Base-by-base conservation (phyloP, 2,113 vertebrate species). In the Setophaga petechia region DNA sequence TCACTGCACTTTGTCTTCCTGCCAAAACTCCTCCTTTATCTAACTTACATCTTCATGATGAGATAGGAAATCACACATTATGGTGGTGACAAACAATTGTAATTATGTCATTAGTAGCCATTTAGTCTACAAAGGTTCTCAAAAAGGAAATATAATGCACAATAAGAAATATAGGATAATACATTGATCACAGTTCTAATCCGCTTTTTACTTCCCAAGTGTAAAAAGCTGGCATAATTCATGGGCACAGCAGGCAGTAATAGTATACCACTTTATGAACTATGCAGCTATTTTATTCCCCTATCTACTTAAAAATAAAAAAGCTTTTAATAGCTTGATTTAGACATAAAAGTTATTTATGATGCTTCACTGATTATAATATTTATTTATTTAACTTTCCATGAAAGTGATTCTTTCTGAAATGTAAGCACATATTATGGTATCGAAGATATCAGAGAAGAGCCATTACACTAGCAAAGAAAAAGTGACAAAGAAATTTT, bases 11-110 rank as follows among this genome's bases (percentile, higher is more conserved):
- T 98, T 98, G 98, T 98, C 98, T 98, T 98, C 96, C 98, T 98
- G 99, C 98, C 98, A 98, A 98, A 98, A 98, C 97, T 97, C 98
- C 98, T 98, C 98, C 98, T 99, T 98, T 98, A 98, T 99, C 98
- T 98, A 98, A 98, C 98, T 98, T 98, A 98, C 98, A 98, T 99
- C 98, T 98, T 98, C 98, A 98, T 98, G 98, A 98, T 98, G 98
- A 98, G 98, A 99, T 98, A 98, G 98, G 98, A 99, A 99, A 98
- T 98, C 98, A 97, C 97, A 97, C 98, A 98, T 98, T 98, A 99
- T 94, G 96, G 97, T 98, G 97, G 98, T 98, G 98, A 99, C 98
- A 99, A 99, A 99, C 98, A 99, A 99, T 98, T 98, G 98, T 98
- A 99, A 98, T 98, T 98, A 98, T 98, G 98, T 98, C 98, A 99